Conservation (phyloP, 2,888 invertebrate genomes). For the Limnephilus marmoratus region DNA sequence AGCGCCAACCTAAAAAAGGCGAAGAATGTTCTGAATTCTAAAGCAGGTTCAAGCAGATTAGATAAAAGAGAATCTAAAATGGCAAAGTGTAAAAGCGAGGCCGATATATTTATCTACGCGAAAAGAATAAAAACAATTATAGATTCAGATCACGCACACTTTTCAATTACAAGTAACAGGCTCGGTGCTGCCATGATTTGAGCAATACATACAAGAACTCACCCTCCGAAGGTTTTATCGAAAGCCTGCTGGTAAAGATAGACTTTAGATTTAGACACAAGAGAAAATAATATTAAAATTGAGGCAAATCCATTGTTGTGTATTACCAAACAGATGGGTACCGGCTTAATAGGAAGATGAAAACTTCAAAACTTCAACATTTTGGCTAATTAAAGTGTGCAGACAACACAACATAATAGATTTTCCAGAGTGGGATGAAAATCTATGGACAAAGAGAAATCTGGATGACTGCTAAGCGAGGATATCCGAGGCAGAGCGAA, state of each 20-base stretch:
- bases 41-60: background rate
- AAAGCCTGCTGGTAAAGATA: background rate
- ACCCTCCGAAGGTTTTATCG: background rate
- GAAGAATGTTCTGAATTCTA: background rate
- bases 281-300: background rate
- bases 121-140: background rate
- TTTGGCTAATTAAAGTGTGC: background rate
- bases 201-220: background rate
- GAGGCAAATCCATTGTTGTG: background rate
- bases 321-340: background rate
- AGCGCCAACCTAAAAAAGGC: background rate
- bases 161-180: background rate
- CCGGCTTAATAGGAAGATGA: background rate
- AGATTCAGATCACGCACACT: background rate
- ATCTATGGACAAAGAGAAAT: background rate
- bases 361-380: background rate
- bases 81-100: background rate
- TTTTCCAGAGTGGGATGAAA: background rate
- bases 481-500: background rate
- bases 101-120: background rate
- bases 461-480: background rate
- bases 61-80: background rate
- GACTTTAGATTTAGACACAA: background rate
- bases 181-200: background rate
- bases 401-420: background rate